These are phyloP conservation scores for Protodeltote pygarga DNA, from an alignment of 2,888 invertebrate species.

Conservation along the genomic window DNA sequence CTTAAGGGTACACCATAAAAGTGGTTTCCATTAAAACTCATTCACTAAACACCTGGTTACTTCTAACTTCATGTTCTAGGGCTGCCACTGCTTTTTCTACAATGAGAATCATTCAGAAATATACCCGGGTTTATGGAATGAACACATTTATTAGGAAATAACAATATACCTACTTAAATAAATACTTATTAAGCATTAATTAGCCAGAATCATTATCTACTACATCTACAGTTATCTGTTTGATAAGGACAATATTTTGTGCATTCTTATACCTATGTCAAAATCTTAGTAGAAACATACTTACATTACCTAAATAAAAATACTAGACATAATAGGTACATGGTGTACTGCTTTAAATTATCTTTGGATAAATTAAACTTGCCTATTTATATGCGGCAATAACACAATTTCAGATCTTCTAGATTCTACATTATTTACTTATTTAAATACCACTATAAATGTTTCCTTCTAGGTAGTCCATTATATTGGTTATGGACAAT, in stretches of 20 bases:
- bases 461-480: conserved; percentile 7
- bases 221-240: conserved; percentile 31
- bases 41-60: too few species aligned
- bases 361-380: conserved; percentile 34
- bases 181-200: conserved; percentile 18
- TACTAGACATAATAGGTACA: conserved; percentile 13
- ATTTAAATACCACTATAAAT: conserved; percentile 2
- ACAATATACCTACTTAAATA: conserved; percentile 4
- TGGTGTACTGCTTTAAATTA: conserved; percentile 2
- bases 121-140: too few species aligned
- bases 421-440: conserved; percentile 6
- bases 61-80: too few species aligned
- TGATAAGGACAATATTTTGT: conserved; percentile 35
- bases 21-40: too few species aligned
- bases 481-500: not conserved
- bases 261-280: conserved; percentile 20
- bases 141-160: conserved; percentile 1
- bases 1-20: too few species aligned
- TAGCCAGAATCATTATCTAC: conserved; percentile 7
- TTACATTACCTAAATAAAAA: conserved; percentile 17
- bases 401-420: conserved; percentile 30
- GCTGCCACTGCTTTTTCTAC: too few species aligned
- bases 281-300: conserved; percentile 6
- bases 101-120: too few species aligned
- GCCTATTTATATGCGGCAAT: conserved; percentile 12